These are phyloP conservation scores for Pheosia gnoma DNA, from an alignment of 2,888 invertebrate genomes.

Conservation along the genomic window DNA sequence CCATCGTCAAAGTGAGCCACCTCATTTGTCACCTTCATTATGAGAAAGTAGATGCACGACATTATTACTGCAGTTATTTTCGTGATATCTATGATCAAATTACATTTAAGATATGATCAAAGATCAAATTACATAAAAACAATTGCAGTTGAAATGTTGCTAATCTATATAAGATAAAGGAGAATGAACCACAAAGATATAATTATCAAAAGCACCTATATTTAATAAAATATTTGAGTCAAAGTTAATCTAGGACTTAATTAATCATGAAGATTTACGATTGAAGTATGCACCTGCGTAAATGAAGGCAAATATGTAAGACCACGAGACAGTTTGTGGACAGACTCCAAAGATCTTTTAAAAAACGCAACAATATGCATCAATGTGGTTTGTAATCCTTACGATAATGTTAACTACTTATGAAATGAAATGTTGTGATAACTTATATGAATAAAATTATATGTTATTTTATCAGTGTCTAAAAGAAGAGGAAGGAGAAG, in stretches of 20 bases:
- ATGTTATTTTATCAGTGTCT: conserved; percentile 2
- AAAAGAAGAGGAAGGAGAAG: conserved; percentile 6
- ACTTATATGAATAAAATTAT: background rate
- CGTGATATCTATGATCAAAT: too few species aligned
- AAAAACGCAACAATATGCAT: background rate
- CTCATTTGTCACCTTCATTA: conserved; percentile 50
- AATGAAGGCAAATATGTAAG: too few species aligned
- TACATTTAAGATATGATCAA: too few species aligned
- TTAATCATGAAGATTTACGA: too few species aligned
- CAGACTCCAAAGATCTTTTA: background rate
- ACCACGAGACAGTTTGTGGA: too few species aligned
- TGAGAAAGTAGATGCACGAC: background rate
- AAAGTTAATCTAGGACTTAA: background rate
- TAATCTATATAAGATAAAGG: background rate
- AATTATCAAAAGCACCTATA: too few species aligned
- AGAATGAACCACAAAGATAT: background rate
- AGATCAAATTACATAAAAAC: too few species aligned
- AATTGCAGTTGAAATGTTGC: background rate
- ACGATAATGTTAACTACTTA: background rate
- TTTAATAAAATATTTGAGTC: background rate
- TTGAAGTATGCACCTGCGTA: too few species aligned
- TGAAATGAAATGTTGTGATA: background rate
- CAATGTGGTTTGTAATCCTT: background rate
- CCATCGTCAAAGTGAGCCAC: conserved; percentile 93
- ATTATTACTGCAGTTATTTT: background rate